Conservation (phyloP, 1,140 invertebrate species). For the Sycophila sp. region DNA sequence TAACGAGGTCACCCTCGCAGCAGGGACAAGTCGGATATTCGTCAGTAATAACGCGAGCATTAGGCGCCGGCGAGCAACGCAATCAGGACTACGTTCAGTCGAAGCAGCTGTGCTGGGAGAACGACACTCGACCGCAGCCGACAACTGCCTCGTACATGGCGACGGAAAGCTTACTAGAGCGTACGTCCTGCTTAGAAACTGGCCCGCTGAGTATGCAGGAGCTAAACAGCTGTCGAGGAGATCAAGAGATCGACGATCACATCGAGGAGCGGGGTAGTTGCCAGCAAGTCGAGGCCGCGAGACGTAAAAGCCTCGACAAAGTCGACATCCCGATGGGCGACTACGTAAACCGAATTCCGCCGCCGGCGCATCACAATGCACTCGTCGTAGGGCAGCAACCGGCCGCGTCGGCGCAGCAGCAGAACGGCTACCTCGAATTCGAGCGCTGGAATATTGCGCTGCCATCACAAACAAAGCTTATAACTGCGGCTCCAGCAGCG, state of each 20-base stretch:
- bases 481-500: conserved; percentile 65
- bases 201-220: conserved; percentile 74
- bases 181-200: conserved; percentile 69
- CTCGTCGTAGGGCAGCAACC: conserved; percentile 66
- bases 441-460: conserved; percentile 74
- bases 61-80: conserved; percentile 69
- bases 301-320: conserved; percentile 56
- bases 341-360: conserved; percentile 73
- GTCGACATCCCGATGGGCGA: conserved; percentile 63
- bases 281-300: no score
- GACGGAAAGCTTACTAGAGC: no score
- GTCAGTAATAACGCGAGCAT: conserved; percentile 76
- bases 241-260: conserved; percentile 81
- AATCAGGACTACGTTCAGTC: conserved; percentile 64
- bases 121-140: conserved; percentile 41
- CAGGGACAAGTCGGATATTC: conserved; percentile 76
- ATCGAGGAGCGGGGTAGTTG: conserved; percentile 70
- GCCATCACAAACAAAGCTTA: conserved; percentile 74
- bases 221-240: conserved; percentile 75
- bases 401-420: conserved; percentile 56
- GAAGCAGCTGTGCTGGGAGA: conserved; percentile 47
- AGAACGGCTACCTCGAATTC: conserved; percentile 79
- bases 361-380: conserved; percentile 75
- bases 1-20: conserved; percentile 70
- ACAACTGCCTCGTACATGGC: conserved; percentile 44